Evolutionary conservation across 2,888 invertebrate species (phyloP).

Genomic region (Tryphoninae sp.): DNA sequence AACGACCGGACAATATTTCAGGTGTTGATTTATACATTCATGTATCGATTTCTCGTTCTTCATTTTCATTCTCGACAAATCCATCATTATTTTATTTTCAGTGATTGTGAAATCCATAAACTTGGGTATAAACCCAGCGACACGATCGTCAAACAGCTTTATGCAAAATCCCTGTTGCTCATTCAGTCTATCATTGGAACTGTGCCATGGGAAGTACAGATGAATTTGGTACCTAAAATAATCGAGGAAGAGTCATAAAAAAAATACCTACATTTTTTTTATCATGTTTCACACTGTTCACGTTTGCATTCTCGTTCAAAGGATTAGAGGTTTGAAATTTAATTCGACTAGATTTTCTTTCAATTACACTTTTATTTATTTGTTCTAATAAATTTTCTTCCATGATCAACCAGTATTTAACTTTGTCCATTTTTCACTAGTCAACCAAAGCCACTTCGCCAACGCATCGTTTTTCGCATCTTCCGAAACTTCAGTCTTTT

Average conservation of each 20-base stretch:
- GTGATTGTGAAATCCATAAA: conserved; percentile 80
- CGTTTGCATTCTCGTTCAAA: background rate
- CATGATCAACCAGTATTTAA: conserved; percentile 63
- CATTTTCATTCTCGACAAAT: conserved; percentile 10
- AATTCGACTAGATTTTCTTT: conserved; percentile 20
- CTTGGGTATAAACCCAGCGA: conserved; percentile 75
- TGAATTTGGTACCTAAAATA: conserved; percentile 23
- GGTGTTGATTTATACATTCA: conserved; percentile 80
- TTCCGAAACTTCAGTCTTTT: conserved; percentile 81
- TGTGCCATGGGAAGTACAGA: conserved; percentile 28
- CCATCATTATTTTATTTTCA: conserved; percentile 63
- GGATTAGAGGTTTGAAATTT: conserved; percentile 28
- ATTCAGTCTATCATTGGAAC: conserved; percentile 55
- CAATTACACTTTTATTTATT: conserved; percentile 23
- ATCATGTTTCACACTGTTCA: conserved; percentile 6
- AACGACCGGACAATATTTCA: conserved; percentile 86
- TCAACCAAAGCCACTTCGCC: conserved; percentile 88
- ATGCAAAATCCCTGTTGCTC: conserved; percentile 74
- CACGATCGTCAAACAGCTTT: conserved; percentile 76
- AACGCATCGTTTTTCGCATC: conserved; percentile 83
- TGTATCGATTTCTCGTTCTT: conserved; percentile 1
- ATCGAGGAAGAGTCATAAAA: conserved; percentile 51
- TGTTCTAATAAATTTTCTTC: background rate
- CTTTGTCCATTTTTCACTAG: conserved; percentile 91
- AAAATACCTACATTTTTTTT: conserved; percentile 11